Evolutionary conservation across 53 echinoderm and acorn worm genomes (phyloP), one percentile per base, ranked within the genome.

Genomic region (Henricia sp.): DNA sequence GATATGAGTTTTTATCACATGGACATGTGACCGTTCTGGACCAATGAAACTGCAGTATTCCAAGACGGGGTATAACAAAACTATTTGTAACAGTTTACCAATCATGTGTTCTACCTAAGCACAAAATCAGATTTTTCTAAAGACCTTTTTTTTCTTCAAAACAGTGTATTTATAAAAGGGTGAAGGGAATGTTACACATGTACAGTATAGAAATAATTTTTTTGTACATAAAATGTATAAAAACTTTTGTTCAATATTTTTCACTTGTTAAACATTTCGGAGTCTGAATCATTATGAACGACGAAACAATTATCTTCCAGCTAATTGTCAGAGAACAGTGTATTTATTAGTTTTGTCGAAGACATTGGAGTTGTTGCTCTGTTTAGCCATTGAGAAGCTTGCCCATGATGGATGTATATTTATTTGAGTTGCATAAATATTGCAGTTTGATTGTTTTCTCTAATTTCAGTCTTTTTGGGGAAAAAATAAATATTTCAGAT

Each of bases 301-400:
- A 64, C 46, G 21, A 68, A 68, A 39, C 17, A 41, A 42, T 4
- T 80, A 48, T 80, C 80, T 80, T 80, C 80, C 80, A 80, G 80
- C 27, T 59, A 2, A 46, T 32, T 44, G 44, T 63, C 19, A 35
- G 78, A 2, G 6, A n/a, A 46, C 1, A 0, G 23, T 2, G 43
- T 42, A 3, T 68, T 40, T 68, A 41, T 68, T 68, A 40, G 3
- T 1, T 41, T 27, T 4, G 25, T 10, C 17, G 9, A 66, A 34
- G 3, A 36, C 19, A 26, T 67, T 19, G 55, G 20, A 17, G 62
- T 20, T 27, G 3, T 29, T 27, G 26, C 5, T 4, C 46, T 80
- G 11, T 46, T 19, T 36, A 52, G 54, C 34, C 73, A 73, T 40
- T 50, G 52, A 43, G n/a, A 48, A 78, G 46, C 80, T 80, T 80